Conservation (phyloP, 2,888 invertebrate genomes). For the Pyrochroa serraticornis region DNA sequence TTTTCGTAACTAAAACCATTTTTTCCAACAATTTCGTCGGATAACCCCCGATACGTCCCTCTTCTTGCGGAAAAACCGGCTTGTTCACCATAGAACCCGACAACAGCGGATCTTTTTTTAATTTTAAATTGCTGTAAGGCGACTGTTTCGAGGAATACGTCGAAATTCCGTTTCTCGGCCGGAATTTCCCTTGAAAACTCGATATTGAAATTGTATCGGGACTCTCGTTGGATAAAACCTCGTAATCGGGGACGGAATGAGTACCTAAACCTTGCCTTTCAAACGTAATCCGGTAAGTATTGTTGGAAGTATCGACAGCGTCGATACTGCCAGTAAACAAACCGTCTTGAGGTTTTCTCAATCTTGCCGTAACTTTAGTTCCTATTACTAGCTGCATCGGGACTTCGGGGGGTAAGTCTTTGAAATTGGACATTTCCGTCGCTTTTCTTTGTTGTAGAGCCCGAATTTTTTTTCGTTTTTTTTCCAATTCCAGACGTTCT, state of each 20-base stretch:
- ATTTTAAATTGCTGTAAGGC: slow-evolving; percentile 51
- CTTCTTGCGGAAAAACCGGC: slow-evolving; percentile 48
- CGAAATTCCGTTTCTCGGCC: slow-evolving; percentile 68
- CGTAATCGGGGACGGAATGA: slow-evolving; percentile 95
- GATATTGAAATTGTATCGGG: slow-evolving; percentile 89
- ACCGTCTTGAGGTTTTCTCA: slow-evolving; percentile 93
- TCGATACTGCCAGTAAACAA: slow-evolving; percentile 88
- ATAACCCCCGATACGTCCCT: slow-evolving; percentile 76
- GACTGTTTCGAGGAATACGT: slow-evolving; percentile 58
- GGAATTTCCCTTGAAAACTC: slow-evolving; percentile 80
- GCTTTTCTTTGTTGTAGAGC: slow-evolving; percentile 91
- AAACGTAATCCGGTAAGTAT: slow-evolving; percentile 93
- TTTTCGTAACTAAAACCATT: slow-evolving; percentile 86
- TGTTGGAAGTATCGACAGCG: slow-evolving; percentile 93
- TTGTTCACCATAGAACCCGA: slow-evolving; percentile 59
- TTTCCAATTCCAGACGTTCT: slow-evolving; percentile 88
- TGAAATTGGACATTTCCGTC: slow-evolving; percentile 73
- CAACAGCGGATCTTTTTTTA: slow-evolving; percentile 75
- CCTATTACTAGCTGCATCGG: slow-evolving; percentile 94
- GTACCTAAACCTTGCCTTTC: slow-evolving; percentile 91
- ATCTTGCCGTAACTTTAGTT: slow-evolving; percentile 89
- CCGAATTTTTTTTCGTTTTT: slow-evolving; percentile 89
- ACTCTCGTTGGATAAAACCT: slow-evolving; percentile 91
- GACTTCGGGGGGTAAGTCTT: slow-evolving; percentile 93
- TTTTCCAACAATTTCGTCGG: slow-evolving; percentile 84